Conservation (phyloP, 2,113 vertebrate genomes). For the Onychostoma macrolepis region DNA sequence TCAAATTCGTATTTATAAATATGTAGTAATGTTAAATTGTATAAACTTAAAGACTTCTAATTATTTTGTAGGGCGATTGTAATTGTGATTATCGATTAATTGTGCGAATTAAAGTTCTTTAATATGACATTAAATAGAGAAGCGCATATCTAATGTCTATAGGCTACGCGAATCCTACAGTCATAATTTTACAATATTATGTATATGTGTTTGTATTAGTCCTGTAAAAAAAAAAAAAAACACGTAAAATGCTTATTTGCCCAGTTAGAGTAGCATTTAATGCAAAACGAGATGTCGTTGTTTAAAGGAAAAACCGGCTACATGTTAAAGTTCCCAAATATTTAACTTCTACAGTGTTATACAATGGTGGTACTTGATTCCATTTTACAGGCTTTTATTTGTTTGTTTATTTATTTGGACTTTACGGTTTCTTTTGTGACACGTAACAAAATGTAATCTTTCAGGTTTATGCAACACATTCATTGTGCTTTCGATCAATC, state of each 20-base stretch:
- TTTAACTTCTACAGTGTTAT: background rate
- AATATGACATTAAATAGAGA: background rate
- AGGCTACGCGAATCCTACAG: background rate
- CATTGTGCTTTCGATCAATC: background rate
- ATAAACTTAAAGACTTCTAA: background rate
- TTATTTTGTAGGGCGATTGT: background rate
- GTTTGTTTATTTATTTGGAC: background rate
- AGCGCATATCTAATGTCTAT: background rate
- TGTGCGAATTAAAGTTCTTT: background rate
- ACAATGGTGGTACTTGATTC: background rate
- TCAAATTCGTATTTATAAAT: background rate
- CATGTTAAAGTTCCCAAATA: background rate
- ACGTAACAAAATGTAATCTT: background rate
- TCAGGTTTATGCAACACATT: background rate
- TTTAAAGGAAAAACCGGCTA: background rate
- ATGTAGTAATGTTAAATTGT: background rate
- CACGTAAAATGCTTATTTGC: background rate
- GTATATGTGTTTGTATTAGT: no score
- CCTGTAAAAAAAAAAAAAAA: background rate
- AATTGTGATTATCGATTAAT: background rate
- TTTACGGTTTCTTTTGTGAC: background rate
- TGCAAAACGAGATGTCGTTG: background rate
- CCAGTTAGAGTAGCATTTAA: background rate
- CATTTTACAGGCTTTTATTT: background rate
- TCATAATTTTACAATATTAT: background rate